phyloP scores from a whole-genome alignment of 2,113 vertebrate species.

The Larimichthys polyactis region DNA sequence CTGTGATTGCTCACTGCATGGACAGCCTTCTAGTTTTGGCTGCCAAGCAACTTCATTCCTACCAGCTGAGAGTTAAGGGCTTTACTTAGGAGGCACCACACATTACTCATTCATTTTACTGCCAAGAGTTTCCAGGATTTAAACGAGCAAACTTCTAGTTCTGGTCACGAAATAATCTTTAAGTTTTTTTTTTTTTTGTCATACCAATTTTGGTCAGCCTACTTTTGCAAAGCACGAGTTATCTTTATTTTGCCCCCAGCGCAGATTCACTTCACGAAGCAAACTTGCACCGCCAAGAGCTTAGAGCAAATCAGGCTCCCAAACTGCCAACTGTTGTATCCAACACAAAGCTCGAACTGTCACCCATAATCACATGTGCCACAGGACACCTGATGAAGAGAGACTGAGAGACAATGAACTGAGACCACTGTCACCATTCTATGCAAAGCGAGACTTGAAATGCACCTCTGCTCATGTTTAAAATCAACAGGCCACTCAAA shows the following conservation, averaged over 20 bases:
- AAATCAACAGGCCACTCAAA: constrained; percentile 1
- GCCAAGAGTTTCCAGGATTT: background rate
- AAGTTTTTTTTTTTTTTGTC: background rate
- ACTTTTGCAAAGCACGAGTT: constrained; percentile 39
- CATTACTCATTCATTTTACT: constrained; percentile 12
- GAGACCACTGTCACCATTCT: constrained; percentile 17
- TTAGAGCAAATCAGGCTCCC: constrained; percentile 55
- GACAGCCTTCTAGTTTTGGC: background rate
- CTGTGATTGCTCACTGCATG: background rate
- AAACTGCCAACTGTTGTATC: constrained; percentile 70
- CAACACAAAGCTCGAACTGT: constrained; percentile 49
- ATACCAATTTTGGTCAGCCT: constrained; percentile 3
- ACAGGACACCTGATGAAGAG: constrained; percentile 62
- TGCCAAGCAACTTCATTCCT: background rate
- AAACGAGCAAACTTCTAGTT: constrained; percentile 18
- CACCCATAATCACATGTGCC: constrained; percentile 70
- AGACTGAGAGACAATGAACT: constrained; percentile 44
- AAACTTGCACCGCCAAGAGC: constrained; percentile 40
- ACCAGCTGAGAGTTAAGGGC: constrained; percentile 33
- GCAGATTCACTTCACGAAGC: constrained; percentile 48
- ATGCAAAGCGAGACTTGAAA: constrained; percentile 26
- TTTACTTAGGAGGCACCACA: background rate
- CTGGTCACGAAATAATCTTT: constrained; percentile 9
- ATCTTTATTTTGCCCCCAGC: constrained; percentile 50
- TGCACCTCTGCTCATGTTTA: constrained; percentile 6